A percentile compares a stretch with the other conserved stretches of the same genome.
Evolutionary conservation across 2,113 vertebrate genomes (phyloP).

Genomic region (Potamarius usumacintae): DNA sequence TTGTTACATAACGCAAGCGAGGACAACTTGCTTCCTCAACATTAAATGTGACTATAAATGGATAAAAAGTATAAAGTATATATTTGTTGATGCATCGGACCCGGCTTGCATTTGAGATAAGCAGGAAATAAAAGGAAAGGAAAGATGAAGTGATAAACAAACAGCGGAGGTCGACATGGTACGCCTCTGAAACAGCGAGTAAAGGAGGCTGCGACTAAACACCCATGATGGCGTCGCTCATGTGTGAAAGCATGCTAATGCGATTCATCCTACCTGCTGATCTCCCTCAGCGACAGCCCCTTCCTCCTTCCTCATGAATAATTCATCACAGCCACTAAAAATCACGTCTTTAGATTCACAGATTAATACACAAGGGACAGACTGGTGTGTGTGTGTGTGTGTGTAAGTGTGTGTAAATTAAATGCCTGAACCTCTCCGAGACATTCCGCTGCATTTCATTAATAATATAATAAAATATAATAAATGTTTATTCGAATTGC

Average conservation of each 20-base stretch:
- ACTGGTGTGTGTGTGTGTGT: conserved; percentile 21
- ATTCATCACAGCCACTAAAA: conserved; percentile 60
- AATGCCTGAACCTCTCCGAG: neutral
- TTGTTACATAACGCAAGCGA: neutral
- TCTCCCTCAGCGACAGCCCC: conserved; percentile 53
- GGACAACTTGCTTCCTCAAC: neutral
- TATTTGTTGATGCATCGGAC: neutral
- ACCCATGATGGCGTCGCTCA: conserved; percentile 54
- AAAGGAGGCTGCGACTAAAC: conserved; percentile 41
- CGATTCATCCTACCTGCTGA: conserved; percentile 62
- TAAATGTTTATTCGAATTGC: neutral
- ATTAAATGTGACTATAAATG: neutral
- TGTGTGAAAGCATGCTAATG: conserved; percentile 60
- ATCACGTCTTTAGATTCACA: conserved; percentile 64
- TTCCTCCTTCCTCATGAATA: conserved; percentile 59
- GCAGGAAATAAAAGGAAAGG: neutral
- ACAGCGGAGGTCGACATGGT: conserved; percentile 36
- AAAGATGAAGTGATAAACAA: conserved; percentile 46
- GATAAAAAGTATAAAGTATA: neutral
- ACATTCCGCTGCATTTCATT: neutral
- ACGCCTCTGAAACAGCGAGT: conserved; percentile 40
- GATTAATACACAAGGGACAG: conserved; percentile 58
- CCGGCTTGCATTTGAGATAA: neutral
- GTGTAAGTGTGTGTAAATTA: conserved; percentile 1
- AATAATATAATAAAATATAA: neutral